A percentile compares a stretch with the other conserved stretches of the same genome.
These are phyloP conservation scores for Crotalus helleri DNA, from an alignment of 2,113 vertebrate genomes.

Conservation along the genomic window DNA sequence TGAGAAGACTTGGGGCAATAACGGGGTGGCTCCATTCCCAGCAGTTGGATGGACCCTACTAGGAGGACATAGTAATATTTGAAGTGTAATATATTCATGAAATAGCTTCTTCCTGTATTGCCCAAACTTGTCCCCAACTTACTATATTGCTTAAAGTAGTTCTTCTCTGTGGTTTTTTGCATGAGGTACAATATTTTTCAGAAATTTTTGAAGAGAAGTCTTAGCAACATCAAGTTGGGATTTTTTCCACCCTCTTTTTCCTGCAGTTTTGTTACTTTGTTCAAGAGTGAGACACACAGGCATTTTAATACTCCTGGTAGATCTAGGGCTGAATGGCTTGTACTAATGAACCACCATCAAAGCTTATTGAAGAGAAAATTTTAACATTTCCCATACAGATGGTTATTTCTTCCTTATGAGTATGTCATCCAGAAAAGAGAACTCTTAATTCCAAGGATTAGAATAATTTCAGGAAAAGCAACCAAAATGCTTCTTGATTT, in stretches of 20 bases:
- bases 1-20: not conserved
- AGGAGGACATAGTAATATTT: not conserved
- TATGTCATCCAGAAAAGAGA: no score
- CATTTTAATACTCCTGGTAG: not conserved
- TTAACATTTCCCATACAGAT: no score
- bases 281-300: not conserved
- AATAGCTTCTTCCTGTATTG: not conserved
- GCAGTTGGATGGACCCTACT: not conserved
- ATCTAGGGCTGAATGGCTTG: not conserved
- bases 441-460: not conserved
- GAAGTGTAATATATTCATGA: not conserved
- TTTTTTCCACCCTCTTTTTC: not conserved
- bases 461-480: no score
- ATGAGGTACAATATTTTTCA: conserved; percentile 7
- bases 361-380: not conserved
- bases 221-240: not conserved
- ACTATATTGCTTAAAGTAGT: not conserved
- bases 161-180: not conserved
- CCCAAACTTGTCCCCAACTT: not conserved
- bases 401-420: not conserved
- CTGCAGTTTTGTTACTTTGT: not conserved
- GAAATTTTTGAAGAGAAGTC: conserved; percentile 37
- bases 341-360: not conserved
- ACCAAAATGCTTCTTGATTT: no score
- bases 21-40: not conserved